These are phyloP conservation scores for Eulemur rubriventer DNA, from an alignment of 2,797 vertebrate genomes.

Conservation along the genomic window DNA sequence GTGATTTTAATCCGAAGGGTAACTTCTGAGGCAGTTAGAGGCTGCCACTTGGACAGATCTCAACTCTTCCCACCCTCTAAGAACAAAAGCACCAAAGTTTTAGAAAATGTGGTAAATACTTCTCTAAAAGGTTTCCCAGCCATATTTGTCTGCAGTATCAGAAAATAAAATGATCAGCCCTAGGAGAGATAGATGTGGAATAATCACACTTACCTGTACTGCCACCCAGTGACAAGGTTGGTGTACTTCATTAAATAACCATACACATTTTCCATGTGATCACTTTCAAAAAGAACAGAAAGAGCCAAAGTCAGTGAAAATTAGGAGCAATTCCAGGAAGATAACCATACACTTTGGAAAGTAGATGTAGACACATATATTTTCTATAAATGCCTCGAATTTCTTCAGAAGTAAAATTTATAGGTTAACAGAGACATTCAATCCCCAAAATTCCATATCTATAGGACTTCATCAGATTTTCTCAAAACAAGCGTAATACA, in stretches of 20 bases:
- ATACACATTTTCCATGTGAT: constrained; percentile 98
- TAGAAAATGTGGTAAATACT: neutral
- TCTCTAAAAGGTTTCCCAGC: neutral
- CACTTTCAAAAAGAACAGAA: constrained; percentile 82
- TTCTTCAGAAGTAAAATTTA: constrained; percentile 46
- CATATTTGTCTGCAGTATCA: neutral
- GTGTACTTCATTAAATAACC: constrained; percentile 99
- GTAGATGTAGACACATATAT: neutral
- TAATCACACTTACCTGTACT: constrained; percentile 92
- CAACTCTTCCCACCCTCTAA: neutral
- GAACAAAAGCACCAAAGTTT: neutral
- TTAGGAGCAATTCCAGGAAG: constrained; percentile 32
- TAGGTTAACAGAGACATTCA: neutral
- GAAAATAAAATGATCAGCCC: neutral
- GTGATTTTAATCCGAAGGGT: neutral
- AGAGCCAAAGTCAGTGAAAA: constrained; percentile 36
- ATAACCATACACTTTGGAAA: neutral
- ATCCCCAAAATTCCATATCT: neutral
- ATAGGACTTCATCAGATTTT: neutral
- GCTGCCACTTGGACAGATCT: neutral
- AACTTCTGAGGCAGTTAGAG: neutral
- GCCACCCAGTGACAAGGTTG: constrained; percentile 99
- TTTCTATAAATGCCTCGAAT: neutral
- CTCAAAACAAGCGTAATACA: constrained; percentile 6
- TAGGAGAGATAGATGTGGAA: neutral